phyloP scores from a whole-genome alignment of 2,888 invertebrate species.

The Apamea crenata region DNA sequence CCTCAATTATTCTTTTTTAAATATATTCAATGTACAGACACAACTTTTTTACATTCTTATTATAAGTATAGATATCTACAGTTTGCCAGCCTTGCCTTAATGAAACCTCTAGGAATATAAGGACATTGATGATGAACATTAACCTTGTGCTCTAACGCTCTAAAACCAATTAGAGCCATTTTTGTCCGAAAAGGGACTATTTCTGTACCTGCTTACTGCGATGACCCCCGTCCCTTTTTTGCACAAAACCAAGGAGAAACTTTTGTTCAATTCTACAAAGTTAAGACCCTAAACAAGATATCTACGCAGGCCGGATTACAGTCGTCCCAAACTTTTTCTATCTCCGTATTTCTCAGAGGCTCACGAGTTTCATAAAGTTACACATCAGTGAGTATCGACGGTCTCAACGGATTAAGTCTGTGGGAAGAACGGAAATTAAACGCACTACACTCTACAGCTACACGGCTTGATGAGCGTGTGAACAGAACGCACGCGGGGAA shows the following conservation, averaged over 20 bases:
- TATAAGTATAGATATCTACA: no score
- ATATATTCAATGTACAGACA: no score
- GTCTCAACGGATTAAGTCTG: constrained; percentile 50
- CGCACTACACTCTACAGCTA: constrained; percentile 46
- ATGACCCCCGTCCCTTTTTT: background rate
- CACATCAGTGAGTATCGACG: constrained; percentile 47
- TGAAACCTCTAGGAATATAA: background rate
- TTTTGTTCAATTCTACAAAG: background rate
- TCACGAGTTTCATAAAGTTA: constrained; percentile 43
- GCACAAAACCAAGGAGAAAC: background rate
- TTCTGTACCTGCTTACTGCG: background rate
- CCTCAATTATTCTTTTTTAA: no score
- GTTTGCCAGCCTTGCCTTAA: background rate
- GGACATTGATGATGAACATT: background rate
- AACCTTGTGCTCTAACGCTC: background rate
- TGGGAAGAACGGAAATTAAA: constrained; percentile 60
- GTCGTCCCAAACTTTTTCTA: constrained; percentile 45
- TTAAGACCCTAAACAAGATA: constrained; percentile 6
- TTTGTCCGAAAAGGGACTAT: background rate
- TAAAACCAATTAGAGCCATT: background rate
- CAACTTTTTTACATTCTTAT: no score
- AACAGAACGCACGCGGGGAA: constrained; percentile 46
- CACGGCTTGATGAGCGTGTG: constrained; percentile 62
- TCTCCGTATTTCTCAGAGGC: constrained; percentile 27
- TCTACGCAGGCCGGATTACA: constrained; percentile 29